phyloP scores from a whole-genome alignment of 1,140 invertebrate species.

The Temnothorax curvispinosus region DNA sequence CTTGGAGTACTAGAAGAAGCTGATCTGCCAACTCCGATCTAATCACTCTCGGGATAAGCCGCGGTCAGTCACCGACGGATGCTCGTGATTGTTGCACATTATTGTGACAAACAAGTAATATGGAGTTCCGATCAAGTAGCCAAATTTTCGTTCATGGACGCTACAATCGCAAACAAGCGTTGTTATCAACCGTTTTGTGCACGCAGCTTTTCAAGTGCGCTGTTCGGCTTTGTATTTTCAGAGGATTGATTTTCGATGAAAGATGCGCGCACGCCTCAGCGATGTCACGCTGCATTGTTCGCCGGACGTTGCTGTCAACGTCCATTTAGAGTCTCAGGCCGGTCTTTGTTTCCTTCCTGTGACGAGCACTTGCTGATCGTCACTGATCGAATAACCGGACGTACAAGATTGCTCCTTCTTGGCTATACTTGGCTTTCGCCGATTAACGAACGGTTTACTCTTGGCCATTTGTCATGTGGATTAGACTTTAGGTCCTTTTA shows the following conservation, averaged over 20 bases:
- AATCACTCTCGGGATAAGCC: conserved; percentile 7
- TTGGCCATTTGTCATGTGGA: conserved; percentile 53
- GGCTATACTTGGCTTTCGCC: neutral
- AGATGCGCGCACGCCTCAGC: neutral
- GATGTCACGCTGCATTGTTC: conserved; percentile 3
- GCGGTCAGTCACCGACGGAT: neutral
- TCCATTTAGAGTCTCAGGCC: neutral
- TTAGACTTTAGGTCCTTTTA: conserved; percentile 16
- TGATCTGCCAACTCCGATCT: conserved; percentile 40
- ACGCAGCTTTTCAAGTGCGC: neutral
- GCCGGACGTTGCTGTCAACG: conserved; percentile 24
- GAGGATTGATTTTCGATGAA: conserved; percentile 17
- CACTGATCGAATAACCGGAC: neutral
- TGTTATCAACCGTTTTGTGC: neutral
- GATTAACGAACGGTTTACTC: conserved; percentile 45
- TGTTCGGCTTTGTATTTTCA: neutral
- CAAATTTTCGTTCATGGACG: neutral
- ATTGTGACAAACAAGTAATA: neutral
- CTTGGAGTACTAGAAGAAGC: conserved; percentile 17
- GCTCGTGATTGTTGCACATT: neutral
- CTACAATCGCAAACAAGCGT: neutral
- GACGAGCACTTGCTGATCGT: neutral
- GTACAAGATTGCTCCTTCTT: conserved; percentile 28
- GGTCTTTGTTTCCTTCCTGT: neutral
- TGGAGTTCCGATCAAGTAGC: neutral